These are phyloP conservation scores for Tipula vernalis DNA, from an alignment of 2,888 invertebrate genomes.

Conservation along the genomic window DNA sequence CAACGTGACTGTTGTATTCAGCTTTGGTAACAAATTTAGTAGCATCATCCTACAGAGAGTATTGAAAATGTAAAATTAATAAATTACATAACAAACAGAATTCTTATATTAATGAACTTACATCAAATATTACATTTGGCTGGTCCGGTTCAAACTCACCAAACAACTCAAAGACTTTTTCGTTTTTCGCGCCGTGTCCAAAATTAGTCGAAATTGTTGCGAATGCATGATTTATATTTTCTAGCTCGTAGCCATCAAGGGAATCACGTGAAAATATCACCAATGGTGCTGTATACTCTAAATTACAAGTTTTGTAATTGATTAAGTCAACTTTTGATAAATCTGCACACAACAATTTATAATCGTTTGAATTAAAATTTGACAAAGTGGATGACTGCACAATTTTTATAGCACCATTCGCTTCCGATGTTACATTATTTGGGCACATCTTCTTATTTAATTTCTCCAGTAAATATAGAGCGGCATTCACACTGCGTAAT, in stretches of 20 bases:
- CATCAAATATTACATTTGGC: slow-evolving; percentile 30
- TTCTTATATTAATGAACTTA: not conserved
- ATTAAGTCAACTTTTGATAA: slow-evolving; percentile 28
- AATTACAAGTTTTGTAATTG: slow-evolving; percentile 28
- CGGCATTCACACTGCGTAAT: not conserved
- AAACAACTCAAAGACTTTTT: slow-evolving; percentile 33
- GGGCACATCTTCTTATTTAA: not conserved
- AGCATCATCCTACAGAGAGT: slow-evolving; percentile 21
- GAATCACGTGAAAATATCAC: slow-evolving; percentile 18
- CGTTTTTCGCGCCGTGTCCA: slow-evolving; percentile 25
- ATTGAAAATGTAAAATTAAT: not conserved
- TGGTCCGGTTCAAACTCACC: slow-evolving; percentile 26
- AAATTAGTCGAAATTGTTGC: slow-evolving; percentile 28
- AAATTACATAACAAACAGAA: not conserved
- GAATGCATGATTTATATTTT: slow-evolving; percentile 31
- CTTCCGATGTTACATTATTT: not conserved
- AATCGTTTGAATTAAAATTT: slow-evolving; percentile 24
- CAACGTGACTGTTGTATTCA: not conserved
- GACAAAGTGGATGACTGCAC: slow-evolving; percentile 26
- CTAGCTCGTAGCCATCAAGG: slow-evolving; percentile 26
- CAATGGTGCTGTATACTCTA: slow-evolving; percentile 28
- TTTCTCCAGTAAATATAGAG: not conserved
- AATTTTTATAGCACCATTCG: slow-evolving; percentile 21
- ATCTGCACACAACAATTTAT: slow-evolving; percentile 28
- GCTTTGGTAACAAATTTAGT: slow-evolving; percentile 21